Base-by-base conservation (phyloP, 1,140 invertebrate genomes). In the Drosophila novamexicana region DNA sequence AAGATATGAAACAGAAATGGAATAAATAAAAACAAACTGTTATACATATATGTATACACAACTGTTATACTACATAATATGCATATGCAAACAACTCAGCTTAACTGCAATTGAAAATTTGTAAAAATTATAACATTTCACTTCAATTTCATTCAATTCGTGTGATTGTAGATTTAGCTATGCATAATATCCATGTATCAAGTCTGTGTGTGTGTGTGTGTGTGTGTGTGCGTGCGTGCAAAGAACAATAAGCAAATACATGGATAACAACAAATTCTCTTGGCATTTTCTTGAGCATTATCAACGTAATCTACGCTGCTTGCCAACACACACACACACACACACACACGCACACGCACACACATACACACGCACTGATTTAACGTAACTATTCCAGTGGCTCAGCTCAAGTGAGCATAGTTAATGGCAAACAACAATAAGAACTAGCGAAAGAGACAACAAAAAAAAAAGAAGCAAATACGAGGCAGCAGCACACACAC, bases 321-420 rank as follows among this genome's bases (percentile, higher is more conserved):
- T 49, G 59, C 53, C 71, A 70, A 44, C 44, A 70, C 64, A 78
- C 74, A 62, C 32, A 62, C 71, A 68, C 49, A 68, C 52, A 69
- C 71, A 77, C 49, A 70, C 22, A 58, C 14, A 42, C 9, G 37
- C 16, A 44, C 7, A 36, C 2, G 37, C 7, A 42, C 42, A 2
- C 34, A 45, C 36, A 66, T 39, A 75, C 64, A 37, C 78, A 79
- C 83, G 79, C 83, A 79, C 73, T 88, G 83, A 86, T 88, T 86
- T 86, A 86, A 88, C 79, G 83, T 86, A 82, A 88, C 80, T 88
- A 89, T 88, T 88, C 70, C 69, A 77, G 66, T 63, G 45, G 69
- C 62, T 64, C 61, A 39, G 62, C 53, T 77, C 58, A 82, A 81
- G 70, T 79, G 67, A 79, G 75, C 79, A 73, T 84, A 84, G 81